A percentile compares a stretch with the other conserved stretches of the same genome.
Conservation (phyloP, 2,797 vertebrate genomes). For the Sparidentex hasta region DNA sequence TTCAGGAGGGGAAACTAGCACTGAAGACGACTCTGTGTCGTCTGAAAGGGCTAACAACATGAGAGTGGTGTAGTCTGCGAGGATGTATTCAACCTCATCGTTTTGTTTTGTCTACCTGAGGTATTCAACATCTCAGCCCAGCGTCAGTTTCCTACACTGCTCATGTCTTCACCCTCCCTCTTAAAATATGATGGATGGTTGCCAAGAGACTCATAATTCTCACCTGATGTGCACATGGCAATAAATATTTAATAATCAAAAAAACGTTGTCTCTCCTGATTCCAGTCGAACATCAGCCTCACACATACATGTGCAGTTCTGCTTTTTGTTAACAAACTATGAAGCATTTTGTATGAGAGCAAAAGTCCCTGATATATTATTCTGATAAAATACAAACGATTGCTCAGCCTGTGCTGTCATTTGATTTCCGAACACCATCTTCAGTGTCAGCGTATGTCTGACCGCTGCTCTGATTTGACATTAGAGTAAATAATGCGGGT, state of each 20-base stretch:
- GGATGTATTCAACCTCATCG: neutral
- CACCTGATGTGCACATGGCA: no score
- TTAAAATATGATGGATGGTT: no score
- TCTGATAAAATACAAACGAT: conserved; percentile 9
- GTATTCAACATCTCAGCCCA: no score
- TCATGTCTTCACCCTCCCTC: no score
- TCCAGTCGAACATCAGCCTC: neutral
- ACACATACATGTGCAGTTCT: neutral
- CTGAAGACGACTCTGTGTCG: neutral
- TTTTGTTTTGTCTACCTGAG: no score
- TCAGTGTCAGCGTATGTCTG: neutral
- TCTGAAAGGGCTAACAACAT: neutral
- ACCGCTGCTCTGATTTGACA: conserved; percentile 32
- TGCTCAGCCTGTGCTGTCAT: neutral
- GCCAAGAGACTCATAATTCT: no score
- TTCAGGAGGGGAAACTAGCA: neutral
- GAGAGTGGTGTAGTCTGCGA: neutral
- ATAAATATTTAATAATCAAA: no score
- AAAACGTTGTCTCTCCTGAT: no score
- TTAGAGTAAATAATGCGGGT: conserved; percentile 33
- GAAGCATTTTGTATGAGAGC: neutral
- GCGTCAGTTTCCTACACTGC: no score
- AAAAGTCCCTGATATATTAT: neutral
- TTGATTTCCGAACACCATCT: conserved; percentile 24
- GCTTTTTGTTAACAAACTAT: conserved; percentile 17